Evolutionary conservation across 1,140 invertebrate species (phyloP), one percentile per base, ranked within the genome.

Genomic region (Drosophila chauvacae): DNA sequence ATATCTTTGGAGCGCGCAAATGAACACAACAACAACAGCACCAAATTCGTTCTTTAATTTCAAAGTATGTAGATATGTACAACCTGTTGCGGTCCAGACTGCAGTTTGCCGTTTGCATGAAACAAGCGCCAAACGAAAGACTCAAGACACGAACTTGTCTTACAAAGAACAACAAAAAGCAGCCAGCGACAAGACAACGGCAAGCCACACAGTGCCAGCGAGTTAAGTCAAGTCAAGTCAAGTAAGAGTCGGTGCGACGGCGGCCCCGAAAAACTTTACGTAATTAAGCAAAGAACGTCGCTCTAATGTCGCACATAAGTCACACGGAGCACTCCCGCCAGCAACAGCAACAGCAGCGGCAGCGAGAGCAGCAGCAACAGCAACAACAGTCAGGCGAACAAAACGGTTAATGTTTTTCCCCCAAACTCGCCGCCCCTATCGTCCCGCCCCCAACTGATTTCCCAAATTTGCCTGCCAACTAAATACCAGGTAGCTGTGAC

Each of bases 271-370:
- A 88, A 90, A 86, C 71, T 90, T 90, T 85, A 90, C 85, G 85
- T 90, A 90, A 90, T 90, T 90, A 90, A 90, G 85, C 85, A 81
- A 90, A 90, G 85, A 90, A 90, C 85, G 81, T 90, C 72, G 86
- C 81, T 69, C 85, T 90, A 85, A 90, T 90, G 85, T 81, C 86
- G 85, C 86, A 90, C 85, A 90, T 90, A 90, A 90, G 85, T 90
- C 85, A 90, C 85, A 90, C 86, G 78, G 81, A 75, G 80, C 71
- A 74, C 53, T 75, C 64, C 82, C 55, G 63, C 77, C 69, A 59
- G 37, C 57, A 14, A 20, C 47, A 26, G 44, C 42, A 44, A 35
- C 39, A 48, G 64, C 47, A 37, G 11, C 16, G 26, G 26, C 26
- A 28, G 26, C 41, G 14, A 20, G 20, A 20, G 20, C 47, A 26